Conservation (phyloP, 2,888 invertebrate genomes). For the Plutella xylostella region DNA sequence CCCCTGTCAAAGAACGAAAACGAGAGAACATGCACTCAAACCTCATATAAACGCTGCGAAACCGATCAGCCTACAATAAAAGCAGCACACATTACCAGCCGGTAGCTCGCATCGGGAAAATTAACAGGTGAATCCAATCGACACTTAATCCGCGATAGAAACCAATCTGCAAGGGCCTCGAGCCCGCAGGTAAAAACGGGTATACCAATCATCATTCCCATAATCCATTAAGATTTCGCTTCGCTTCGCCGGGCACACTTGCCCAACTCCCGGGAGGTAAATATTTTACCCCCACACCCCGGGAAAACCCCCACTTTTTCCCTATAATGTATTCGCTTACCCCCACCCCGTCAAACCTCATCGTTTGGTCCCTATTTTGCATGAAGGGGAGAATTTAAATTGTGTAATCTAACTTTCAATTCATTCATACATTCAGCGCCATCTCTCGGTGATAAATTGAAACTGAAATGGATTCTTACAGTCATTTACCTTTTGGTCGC, state of each 20-base stretch:
- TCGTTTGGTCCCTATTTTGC: constrained; percentile 67
- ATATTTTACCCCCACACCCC: constrained; percentile 45
- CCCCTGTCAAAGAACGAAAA: too few relatives aligned
- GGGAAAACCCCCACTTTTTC: neutral
- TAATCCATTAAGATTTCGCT: constrained; percentile 68
- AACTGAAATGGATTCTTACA: constrained; percentile 56
- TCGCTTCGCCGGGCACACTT: constrained; percentile 57
- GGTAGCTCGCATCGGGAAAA: too few relatives aligned
- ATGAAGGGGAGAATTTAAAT: constrained; percentile 69
- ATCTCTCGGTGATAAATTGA: constrained; percentile 67
- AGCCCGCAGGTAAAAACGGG: constrained; percentile 54
- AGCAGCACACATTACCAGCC: too few relatives aligned
- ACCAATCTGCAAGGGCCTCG: constrained; percentile 36
- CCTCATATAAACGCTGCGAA: too few relatives aligned
- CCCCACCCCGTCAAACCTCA: constrained; percentile 55
- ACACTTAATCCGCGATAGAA: constrained; percentile 32
- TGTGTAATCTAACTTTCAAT: constrained; percentile 71
- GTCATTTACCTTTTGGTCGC: constrained; percentile 44
- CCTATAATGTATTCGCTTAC: constrained; percentile 64
- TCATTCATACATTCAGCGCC: constrained; percentile 69
- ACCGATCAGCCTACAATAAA: too few relatives aligned
- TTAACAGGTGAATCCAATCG: too few relatives aligned
- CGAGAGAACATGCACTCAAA: too few relatives aligned
- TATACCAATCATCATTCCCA: constrained; percentile 51
- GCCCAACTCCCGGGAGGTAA: constrained; percentile 62